phyloP scores from a whole-genome alignment of 2,888 invertebrate genomes.

The Merodon equestris region DNA sequence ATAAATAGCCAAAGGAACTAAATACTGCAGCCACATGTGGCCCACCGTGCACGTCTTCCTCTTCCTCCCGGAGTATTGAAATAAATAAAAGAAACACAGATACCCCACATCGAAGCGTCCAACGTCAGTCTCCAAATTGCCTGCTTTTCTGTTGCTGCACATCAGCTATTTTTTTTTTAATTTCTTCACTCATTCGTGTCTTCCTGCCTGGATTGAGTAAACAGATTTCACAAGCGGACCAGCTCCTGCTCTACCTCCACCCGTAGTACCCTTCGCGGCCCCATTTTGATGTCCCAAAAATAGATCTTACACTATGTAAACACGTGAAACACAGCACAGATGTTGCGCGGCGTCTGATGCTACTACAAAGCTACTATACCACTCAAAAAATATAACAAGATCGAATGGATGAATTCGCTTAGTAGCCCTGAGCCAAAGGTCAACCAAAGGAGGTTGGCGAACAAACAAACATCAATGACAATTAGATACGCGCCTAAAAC shows the following conservation, averaged over 20 bases:
- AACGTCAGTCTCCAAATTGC: background rate
- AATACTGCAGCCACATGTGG: too few relatives aligned
- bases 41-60: too few relatives aligned
- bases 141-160: constrained; percentile 41
- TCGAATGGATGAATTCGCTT: background rate
- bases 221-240: constrained; percentile 50
- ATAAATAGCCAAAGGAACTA: too few relatives aligned
- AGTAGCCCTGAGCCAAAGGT: constrained; percentile 63
- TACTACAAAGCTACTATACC: too few relatives aligned
- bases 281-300: constrained; percentile 61
- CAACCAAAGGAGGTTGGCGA: constrained; percentile 39
- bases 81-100: constrained; percentile 19
- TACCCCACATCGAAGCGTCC: constrained; percentile 24
- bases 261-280: constrained; percentile 39
- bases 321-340: constrained; percentile 31
- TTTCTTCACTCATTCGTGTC: constrained; percentile 55
- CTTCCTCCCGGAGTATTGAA: constrained; percentile 32
- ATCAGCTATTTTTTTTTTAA: constrained; percentile 38
- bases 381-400: constrained; percentile 42
- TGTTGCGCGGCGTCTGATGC: too few relatives aligned
- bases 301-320: constrained; percentile 57
- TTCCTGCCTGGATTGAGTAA: constrained; percentile 46
- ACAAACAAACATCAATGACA: constrained; percentile 38
- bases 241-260: constrained; percentile 34
- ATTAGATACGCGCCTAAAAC: constrained; percentile 60